These are phyloP conservation scores for Rallus crepitans DNA, from an alignment of 2,797 vertebrate genomes.

Conservation along the genomic window DNA sequence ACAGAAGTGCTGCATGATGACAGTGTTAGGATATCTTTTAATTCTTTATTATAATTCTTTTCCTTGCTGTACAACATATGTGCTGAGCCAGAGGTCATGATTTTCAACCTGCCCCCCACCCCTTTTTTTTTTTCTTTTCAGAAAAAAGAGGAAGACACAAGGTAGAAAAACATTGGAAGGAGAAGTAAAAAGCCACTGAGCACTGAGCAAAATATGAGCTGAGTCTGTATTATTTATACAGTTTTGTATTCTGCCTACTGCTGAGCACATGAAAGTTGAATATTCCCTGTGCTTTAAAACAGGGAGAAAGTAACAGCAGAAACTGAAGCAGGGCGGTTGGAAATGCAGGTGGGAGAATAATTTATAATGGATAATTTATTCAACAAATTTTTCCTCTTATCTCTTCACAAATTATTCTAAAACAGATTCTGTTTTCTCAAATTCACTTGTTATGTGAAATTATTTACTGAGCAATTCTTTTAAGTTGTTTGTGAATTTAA, in stretches of 20 bases:
- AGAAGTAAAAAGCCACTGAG: slow-evolving; percentile 30
- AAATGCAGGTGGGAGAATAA: slow-evolving; percentile 61
- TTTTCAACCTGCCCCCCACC: background rate
- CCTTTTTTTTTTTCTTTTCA: too few relatives aligned
- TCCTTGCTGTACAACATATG: background rate
- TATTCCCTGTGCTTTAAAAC: slow-evolving; percentile 58
- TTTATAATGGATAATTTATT: slow-evolving; percentile 69
- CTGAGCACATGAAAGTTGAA: slow-evolving; percentile 69
- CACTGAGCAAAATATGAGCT: slow-evolving; percentile 26
- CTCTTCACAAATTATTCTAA: slow-evolving; percentile 55
- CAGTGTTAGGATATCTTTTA: background rate
- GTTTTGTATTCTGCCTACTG: slow-evolving; percentile 76
- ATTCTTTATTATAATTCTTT: background rate
- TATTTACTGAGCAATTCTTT: slow-evolving; percentile 71
- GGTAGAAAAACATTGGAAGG: background rate
- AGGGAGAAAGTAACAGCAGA: slow-evolving; percentile 59
- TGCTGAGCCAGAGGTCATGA: background rate
- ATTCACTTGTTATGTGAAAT: slow-evolving; percentile 69
- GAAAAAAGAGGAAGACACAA: background rate
- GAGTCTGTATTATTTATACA: slow-evolving; percentile 60
- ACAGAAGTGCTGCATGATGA: background rate
- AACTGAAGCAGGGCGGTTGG: slow-evolving; percentile 70
- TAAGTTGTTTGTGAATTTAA: slow-evolving; percentile 69
- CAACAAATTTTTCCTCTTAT: slow-evolving; percentile 62
- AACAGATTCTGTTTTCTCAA: slow-evolving; percentile 68